Evolutionary conservation across 2,888 invertebrate genomes (phyloP), one percentile per base, ranked within the genome.

Genomic region (Stomorhina lunata): DNA sequence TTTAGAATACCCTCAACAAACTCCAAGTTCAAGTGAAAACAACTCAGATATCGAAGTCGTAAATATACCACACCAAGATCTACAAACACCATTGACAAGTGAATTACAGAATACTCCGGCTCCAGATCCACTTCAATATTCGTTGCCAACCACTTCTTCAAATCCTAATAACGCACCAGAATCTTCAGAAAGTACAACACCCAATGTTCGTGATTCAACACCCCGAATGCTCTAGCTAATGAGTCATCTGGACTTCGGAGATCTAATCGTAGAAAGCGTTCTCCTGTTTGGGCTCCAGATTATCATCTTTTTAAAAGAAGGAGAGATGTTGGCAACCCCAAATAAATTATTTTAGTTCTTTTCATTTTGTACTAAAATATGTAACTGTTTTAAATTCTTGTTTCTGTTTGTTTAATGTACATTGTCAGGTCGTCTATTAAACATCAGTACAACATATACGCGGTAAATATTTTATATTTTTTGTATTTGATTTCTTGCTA

Each of bases 301-400:
- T 72, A 72, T 48, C 37, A 50, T 72, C 61, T 72, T 72, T 9
- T 9, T 34, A 57, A 45, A 72, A 59, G 50, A 72, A 72, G 4
- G 72, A 61, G 72, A 72, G 72, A 72, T 61, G 48, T 71, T 59
- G 45, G 59, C 43, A 61, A 12, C 40, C 69, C 69, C 69, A 55
- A 69, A 55, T 69, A 69, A 63, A 2, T 37, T 37, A n/a, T n/a
- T n/a, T n/a, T n/a, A n/a, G n/a, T n/a, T n/a, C n/a, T n/a, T n/a
- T n/a, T n/a, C n/a, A n/a, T n/a, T n/a, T n/a, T n/a, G n/a, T n/a
- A n/a, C n/a, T n/a, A n/a, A n/a, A n/a, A n/a, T n/a, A n/a, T n/a
- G n/a, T n/a, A n/a, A n/a, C n/a, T n/a, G n/a, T n/a, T n/a, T n/a
- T n/a, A n/a, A n/a, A n/a, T n/a, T n/a, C n/a, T n/a, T n/a, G n/a